A percentile compares a stretch with the other conserved stretches of the same genome.
Evolutionary conservation across 2,797 vertebrate species (phyloP).

Genomic region (Arremon aurantiirostris): DNA sequence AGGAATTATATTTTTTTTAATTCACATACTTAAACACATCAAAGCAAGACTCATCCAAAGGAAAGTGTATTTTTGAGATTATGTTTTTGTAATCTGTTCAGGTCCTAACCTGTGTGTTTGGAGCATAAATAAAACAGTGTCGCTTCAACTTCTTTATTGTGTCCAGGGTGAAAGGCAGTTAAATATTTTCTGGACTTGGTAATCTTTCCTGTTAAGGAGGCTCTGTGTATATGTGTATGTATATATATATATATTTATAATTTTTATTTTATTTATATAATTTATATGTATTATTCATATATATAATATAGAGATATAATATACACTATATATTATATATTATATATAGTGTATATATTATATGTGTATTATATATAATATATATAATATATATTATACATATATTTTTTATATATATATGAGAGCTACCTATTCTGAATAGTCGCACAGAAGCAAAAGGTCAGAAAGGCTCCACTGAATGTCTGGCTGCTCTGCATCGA

Average conservation of each 20-base stretch:
- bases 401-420: no score
- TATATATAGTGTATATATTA: background rate
- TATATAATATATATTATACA: background rate
- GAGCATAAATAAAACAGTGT: background rate
- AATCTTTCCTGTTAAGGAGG: background rate
- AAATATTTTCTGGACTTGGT: background rate
- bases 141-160: background rate
- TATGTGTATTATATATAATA: background rate
- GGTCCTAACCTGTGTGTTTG: background rate
- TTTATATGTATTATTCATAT: no score
- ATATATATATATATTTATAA: background rate
- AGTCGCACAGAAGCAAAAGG: background rate
- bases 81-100: background rate
- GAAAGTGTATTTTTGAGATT: background rate
- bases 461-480: background rate
- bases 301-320: no score
- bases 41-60: background rate
- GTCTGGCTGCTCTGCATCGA: background rate
- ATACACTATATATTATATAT: no score
- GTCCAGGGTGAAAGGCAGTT: background rate
- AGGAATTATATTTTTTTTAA: background rate
- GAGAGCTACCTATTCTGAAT: background rate
- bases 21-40: background rate
- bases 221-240: background rate
- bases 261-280: no score